Conservation (phyloP, 2,797 vertebrate species). For the Gymnopithys bicolor region DNA sequence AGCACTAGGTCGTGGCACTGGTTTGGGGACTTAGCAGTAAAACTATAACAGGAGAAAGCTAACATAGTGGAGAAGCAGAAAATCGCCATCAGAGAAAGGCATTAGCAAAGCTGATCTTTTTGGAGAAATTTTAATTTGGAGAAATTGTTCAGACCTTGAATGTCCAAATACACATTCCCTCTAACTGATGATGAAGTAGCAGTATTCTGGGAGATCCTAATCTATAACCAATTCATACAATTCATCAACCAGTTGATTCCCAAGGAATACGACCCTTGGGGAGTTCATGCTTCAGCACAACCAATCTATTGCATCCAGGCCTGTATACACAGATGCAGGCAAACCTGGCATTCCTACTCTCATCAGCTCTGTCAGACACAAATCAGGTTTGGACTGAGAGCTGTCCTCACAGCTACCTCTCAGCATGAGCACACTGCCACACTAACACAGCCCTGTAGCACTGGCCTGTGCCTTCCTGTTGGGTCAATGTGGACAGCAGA, state of each 20-base stretch:
- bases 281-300: not conserved
- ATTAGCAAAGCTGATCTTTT: not conserved
- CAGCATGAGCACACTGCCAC: fast-evolving
- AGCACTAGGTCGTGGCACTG: not conserved
- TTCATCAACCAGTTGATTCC: not conserved
- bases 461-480: not conserved
- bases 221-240: not conserved
- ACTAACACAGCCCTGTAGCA: not conserved
- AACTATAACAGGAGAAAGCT: not conserved
- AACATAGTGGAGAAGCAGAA: not conserved
- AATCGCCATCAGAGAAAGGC: not conserved
- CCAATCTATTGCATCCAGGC: not conserved
- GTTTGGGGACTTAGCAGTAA: not conserved
- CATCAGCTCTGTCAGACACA: not conserved
- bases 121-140: not conserved
- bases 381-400: not conserved
- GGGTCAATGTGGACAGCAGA: not conserved
- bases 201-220: not conserved
- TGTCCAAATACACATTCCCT: not conserved
- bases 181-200: not conserved
- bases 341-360: fast-evolving
- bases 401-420: not conserved
- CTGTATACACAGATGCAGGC: not conserved
- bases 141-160: not conserved
- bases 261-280: not conserved